Conservation (phyloP, 2,797 vertebrate genomes). For the Jordanella pulchra region DNA sequence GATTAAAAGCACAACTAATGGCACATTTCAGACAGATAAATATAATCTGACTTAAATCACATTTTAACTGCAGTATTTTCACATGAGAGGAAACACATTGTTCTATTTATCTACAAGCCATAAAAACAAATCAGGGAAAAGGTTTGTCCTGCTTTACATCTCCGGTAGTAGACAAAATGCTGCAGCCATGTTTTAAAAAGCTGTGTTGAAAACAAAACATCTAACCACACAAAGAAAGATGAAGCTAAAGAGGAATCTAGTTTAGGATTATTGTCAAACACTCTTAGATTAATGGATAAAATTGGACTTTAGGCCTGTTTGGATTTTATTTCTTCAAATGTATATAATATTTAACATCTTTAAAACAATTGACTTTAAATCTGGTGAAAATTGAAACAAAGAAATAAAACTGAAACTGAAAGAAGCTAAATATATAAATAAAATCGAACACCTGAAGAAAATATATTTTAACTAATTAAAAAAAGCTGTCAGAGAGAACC, state of each 20-base stretch:
- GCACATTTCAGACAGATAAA: background rate
- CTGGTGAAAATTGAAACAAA: background rate
- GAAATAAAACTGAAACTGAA: background rate
- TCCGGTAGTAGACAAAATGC: too few species aligned
- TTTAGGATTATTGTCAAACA: background rate
- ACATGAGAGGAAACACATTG: background rate
- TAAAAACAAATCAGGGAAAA: too few species aligned
- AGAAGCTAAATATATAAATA: background rate
- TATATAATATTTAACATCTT: too few species aligned
- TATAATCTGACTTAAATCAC: background rate
- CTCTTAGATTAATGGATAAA: background rate
- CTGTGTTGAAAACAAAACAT: background rate
- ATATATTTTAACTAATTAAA: background rate
- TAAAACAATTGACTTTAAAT: too few species aligned
- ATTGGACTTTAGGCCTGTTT: background rate
- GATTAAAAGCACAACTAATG: background rate
- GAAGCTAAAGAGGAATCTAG: background rate
- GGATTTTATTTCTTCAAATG: background rate
- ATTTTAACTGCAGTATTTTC: background rate
- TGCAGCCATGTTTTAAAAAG: too few species aligned
- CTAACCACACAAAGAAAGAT: background rate
- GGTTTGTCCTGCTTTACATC: too few species aligned
- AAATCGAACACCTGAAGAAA: background rate
- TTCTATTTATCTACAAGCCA: background rate
- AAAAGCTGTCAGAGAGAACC: background rate